Conservation (phyloP, 2,888 invertebrate genomes). For the Norana najaformis region DNA sequence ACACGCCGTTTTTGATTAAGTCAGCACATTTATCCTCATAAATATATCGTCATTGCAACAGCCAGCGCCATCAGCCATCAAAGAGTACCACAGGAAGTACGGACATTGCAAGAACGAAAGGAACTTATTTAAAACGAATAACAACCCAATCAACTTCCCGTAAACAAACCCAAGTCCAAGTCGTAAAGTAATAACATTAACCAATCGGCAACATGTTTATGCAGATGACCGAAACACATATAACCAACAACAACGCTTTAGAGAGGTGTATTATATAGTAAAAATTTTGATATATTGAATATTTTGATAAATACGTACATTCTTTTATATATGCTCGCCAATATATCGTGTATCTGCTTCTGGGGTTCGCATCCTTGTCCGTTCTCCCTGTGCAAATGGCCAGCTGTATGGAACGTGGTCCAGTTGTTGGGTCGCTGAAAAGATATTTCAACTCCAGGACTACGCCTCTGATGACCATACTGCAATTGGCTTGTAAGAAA, state of each 20-base stretch:
- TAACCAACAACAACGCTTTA: background rate
- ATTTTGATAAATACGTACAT: background rate
- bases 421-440: background rate
- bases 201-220: background rate
- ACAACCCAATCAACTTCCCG: background rate
- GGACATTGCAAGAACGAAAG: background rate
- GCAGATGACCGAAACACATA: background rate
- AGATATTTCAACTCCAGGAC: background rate
- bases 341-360: too few relatives aligned
- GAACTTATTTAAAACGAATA: background rate
- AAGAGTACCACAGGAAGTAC: background rate
- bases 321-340: background rate
- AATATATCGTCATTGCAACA: background rate
- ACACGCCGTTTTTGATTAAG: background rate
- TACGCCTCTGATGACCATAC: too few relatives aligned
- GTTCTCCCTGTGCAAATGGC: background rate
- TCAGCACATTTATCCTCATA: too few relatives aligned
- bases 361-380: background rate
- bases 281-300: too few relatives aligned
- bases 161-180: background rate
- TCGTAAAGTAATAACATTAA: background rate
- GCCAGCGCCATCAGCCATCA: background rate
- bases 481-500: too few relatives aligned
- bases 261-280: background rate
- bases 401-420: background rate